Evolutionary conservation across 2,888 invertebrate genomes (phyloP).

Genomic region (Hanleya hanleyi): DNA sequence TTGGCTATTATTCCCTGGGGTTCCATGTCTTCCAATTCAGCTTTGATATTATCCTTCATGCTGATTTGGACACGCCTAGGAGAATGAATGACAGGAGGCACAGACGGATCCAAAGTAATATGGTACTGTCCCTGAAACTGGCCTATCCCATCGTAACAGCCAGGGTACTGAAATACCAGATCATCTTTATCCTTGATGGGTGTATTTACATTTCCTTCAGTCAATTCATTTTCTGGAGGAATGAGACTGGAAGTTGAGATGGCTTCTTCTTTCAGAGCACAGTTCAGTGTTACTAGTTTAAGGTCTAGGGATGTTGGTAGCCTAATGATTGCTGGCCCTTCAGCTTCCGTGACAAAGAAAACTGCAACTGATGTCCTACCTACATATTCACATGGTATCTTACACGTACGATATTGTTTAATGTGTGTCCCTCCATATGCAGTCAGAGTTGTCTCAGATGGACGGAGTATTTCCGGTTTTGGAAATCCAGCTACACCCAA

Average conservation of each 20-base stretch:
- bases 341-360: constrained; percentile 1
- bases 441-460: background rate
- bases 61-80: background rate
- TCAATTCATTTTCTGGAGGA: too few relatives aligned
- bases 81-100: constrained; percentile 3
- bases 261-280: background rate
- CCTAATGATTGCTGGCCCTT: constrained; percentile 4
- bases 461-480: background rate
- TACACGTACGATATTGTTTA: background rate
- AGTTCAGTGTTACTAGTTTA: background rate
- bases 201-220: background rate
- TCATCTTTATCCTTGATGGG: constrained; percentile 8
- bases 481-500: background rate
- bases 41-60: constrained; percentile 7
- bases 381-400: background rate
- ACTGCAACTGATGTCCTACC: background rate
- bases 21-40: constrained; percentile 3
- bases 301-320: background rate
- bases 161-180: background rate
- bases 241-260: too few relatives aligned
- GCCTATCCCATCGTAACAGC: constrained; percentile 8
- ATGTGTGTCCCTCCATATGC: background rate
- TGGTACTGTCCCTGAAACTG: constrained; percentile 9
- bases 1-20: background rate
- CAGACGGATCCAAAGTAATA: background rate